phyloP scores from a whole-genome alignment of 35 echinoderm and acorn worm genomes.

The Diadema setosum region DNA sequence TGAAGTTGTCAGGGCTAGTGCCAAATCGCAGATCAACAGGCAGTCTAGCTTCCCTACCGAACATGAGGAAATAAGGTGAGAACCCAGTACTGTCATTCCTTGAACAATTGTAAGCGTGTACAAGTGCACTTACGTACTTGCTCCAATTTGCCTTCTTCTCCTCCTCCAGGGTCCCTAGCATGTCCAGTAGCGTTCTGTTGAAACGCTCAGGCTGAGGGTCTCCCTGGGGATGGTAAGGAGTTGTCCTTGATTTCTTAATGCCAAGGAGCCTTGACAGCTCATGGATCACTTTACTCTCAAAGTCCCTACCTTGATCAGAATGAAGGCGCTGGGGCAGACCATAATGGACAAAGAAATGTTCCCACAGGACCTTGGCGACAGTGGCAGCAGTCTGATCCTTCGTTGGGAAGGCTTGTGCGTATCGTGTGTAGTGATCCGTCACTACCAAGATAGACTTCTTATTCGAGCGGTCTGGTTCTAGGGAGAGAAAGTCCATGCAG shows the following conservation, averaged over 20 bases:
- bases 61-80: conserved; percentile 57
- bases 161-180: conserved; percentile 48
- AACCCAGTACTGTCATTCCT: conserved; percentile 46
- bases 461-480: no score
- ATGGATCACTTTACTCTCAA: conserved; percentile 25
- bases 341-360: conserved; percentile 22
- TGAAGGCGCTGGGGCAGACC: conserved; percentile 36
- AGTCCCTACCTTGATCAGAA: conserved; percentile 44
- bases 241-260: conserved; percentile 43
- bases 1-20: conserved; percentile 13
- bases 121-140: conserved; percentile 14
- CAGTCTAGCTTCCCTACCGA: conserved; percentile 45
- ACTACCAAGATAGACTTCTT: no score
- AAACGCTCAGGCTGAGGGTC: conserved; percentile 60
- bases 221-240: conserved; percentile 75
- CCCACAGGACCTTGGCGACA: no score
- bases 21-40: conserved; percentile 54
- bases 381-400: no score
- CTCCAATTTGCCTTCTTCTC: conserved; percentile 61
- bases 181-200: conserved; percentile 59
- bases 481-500: no score
- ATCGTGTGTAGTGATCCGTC: no score
- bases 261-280: conserved; percentile 26
- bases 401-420: no score
- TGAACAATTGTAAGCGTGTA: conserved; percentile 78